phyloP scores from a whole-genome alignment of 2,113 vertebrate genomes.

The Dunckerocampus dactyliophorus region DNA sequence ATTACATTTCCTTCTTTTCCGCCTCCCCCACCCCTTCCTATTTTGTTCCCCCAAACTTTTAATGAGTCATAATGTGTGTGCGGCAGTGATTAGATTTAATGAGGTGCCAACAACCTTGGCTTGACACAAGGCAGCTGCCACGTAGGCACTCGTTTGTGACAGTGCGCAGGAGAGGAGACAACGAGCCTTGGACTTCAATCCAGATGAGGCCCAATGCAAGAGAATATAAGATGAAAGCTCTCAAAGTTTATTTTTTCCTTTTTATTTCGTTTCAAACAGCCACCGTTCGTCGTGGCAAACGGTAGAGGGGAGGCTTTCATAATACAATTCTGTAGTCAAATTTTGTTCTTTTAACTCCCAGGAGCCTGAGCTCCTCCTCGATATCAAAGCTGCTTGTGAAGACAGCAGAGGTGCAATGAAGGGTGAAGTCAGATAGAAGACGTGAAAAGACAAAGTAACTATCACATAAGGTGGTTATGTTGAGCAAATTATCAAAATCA shows the following conservation, averaged over 20 bases:
- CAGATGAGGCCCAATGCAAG: constrained; percentile 7
- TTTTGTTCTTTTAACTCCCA: constrained; percentile 23
- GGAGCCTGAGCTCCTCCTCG: constrained; percentile 15
- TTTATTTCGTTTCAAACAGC: constrained; percentile 8
- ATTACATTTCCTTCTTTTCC: constrained; percentile 24
- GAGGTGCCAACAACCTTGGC: constrained; percentile 48
- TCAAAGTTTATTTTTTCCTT: constrained; percentile 3
- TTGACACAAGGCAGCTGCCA: constrained; percentile 35
- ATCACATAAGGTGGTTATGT: background rate
- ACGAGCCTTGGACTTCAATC: constrained; percentile 11
- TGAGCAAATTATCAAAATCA: constrained; percentile 1
- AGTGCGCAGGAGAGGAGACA: constrained; percentile 1
- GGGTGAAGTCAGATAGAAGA: constrained; percentile 1
- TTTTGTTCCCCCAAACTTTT: constrained; percentile 39
- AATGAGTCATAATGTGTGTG: constrained; percentile 51
- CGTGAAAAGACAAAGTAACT: constrained; percentile 2
- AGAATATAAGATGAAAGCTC: constrained; percentile 17
- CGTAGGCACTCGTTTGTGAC: constrained; percentile 29
- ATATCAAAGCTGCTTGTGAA: constrained; percentile 39
- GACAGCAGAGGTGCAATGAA: constrained; percentile 17
- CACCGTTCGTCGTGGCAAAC: constrained; percentile 25
- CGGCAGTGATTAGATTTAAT: constrained; percentile 54
- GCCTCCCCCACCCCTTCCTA: constrained; percentile 14
- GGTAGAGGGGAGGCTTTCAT: constrained; percentile 16
- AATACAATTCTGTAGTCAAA: constrained; percentile 18